These are phyloP conservation scores for Stenurella melanura DNA, from an alignment of 2,888 invertebrate genomes.

Conservation along the genomic window DNA sequence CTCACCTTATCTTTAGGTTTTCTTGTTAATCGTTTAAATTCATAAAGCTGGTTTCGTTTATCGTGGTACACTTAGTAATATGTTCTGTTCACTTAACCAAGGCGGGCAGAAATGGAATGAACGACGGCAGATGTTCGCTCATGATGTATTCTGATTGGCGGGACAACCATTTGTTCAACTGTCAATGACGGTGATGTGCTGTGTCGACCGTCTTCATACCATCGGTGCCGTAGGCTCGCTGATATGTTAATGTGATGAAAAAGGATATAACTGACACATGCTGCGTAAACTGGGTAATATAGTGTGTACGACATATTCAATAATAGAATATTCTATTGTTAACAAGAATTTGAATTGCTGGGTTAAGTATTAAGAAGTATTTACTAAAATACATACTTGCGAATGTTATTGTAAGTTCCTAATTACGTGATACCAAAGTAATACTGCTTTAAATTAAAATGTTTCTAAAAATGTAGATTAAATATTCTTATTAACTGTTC, in stretches of 20 bases:
- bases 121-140: slow-evolving; percentile 50
- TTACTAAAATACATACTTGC: no score
- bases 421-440: no score
- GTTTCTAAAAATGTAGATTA: no score
- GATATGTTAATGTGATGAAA: slow-evolving; percentile 51
- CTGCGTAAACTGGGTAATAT: slow-evolving; percentile 1
- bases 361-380: not conserved
- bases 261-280: slow-evolving; percentile 17
- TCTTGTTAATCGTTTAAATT: not conserved
- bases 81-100: slow-evolving; percentile 7
- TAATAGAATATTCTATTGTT: not conserved
- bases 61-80: not conserved
- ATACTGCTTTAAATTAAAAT: no score
- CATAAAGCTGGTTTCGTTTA: not conserved
- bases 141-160: slow-evolving; percentile 68
- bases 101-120: slow-evolving; percentile 7
- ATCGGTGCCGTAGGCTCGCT: slow-evolving; percentile 31
- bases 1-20: not conserved
- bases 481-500: no score
- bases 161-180: slow-evolving; percentile 69
- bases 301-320: not conserved
- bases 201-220: slow-evolving; percentile 61
- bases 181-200: slow-evolving; percentile 66
- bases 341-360: not conserved
- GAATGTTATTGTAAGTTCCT: no score